Base-by-base conservation (phyloP, 2,888 invertebrate species). In the Apamea crenata region DNA sequence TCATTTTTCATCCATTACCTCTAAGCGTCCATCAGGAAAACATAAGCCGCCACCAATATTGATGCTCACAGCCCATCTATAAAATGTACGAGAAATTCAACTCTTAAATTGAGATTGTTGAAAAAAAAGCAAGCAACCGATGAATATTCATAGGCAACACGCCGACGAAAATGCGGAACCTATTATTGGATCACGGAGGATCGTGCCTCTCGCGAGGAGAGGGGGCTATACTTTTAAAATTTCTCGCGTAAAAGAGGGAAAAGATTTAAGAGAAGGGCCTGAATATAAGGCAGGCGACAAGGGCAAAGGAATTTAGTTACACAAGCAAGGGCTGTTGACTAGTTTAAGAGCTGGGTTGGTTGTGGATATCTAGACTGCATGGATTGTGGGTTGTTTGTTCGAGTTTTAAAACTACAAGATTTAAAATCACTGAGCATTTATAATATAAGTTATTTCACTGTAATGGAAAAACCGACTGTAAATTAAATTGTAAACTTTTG, bases 91-190 rank as follows among this genome's bases (percentile, higher is more conserved):
- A 84, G 84, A 90, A 90, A 87, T 89, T 90, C 86, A 90, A 90
- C 84, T 86, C 85, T 87, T 81, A 88, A 87, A 89, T 85, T 81
- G 88, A 82, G 82, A 85, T 83, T 80, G 79, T 82, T 79, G 66
- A 81, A 86, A 91, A 87, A 87, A 88, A 88, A 85, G 83, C 77
- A 84, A 84, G 80, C 78, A 77, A 84, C 72, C 80, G 56, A 59
- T 91, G 91, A 92, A 92, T 92, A 92, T 92, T 92, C 92, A 92
- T 92, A 85, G 82, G 77, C 78, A 81, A 84, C 83, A 83, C 81
- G 81, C 82, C 69, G 85, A 84, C 85, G 86, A 84, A 88, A 89
- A 87, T 84, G 85, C 87, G 79, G 79, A 83, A 90, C 88, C 91
- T 89, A 90, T 92, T 92, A 92, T 91, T 91, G 91, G 90, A 90